Base-by-base conservation (phyloP, 2,797 vertebrate species). In the Bucorvus abyssinicus region DNA sequence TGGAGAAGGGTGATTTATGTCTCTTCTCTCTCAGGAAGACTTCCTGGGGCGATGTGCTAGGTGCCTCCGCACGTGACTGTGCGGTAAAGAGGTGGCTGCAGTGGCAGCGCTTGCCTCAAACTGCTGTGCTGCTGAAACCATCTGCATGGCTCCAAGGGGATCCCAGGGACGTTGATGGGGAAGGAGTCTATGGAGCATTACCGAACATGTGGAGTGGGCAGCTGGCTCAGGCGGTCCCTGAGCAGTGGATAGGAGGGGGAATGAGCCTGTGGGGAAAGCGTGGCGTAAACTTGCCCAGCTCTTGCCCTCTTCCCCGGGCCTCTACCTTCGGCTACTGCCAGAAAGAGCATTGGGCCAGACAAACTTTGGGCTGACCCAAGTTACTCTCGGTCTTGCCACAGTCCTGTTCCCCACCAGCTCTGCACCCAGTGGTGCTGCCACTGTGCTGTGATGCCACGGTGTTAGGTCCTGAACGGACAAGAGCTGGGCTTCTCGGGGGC, bases 121-220 rank as follows among this genome's bases (percentile, higher is more conserved):
- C 40, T 32, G 50, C 71, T 65, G 63, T 42, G n/a, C 49, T 80
- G 52, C 30, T 50, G 71, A 69, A 82, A 73, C 21, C 44, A 30
- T 10, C 36, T 14, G 27, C 21, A 1, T 8, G 30, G 14, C 67
- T 91, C 60, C 17, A 16, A 20, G 36, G 44, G 63, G 32, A 81
- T 21, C n/a, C 29, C 0, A 0, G 32, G 42, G 12, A 4, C 4
- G 10, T 8, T 19, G 42, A 15, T 7, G 49, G 22, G 52, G 38
- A 67, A 67, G 50, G 61, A 80, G n/a, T 7, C 38, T 50, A 19
- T 0, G 0, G 50, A 50, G 27, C 24, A 7, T 55, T 45, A 59
- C 30, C 2, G 19, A 73, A 57, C 0, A 2, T 0, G 0, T 0
- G 5, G 40, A 40, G 47, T 45, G 59, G 61, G 53, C 42, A 30